Evolutionary conservation across 2,797 vertebrate genomes (phyloP).

Genomic region (Poecilia velifera): DNA sequence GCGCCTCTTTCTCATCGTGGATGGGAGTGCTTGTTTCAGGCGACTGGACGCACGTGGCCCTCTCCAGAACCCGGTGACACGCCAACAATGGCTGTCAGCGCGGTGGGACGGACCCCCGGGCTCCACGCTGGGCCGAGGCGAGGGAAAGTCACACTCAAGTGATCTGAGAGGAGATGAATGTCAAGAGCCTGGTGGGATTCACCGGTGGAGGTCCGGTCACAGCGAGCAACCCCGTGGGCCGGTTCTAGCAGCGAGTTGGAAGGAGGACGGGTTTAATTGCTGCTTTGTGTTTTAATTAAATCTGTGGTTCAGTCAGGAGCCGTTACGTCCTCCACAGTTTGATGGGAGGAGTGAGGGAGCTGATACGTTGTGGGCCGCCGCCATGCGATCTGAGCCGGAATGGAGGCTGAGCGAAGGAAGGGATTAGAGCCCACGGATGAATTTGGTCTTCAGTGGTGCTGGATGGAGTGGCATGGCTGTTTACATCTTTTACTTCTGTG

Average conservation of each 20-base stretch:
- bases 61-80: constrained; percentile 64
- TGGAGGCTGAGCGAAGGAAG: constrained; percentile 7
- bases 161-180: constrained; percentile 71
- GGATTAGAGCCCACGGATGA: constrained; percentile 60
- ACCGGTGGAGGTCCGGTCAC: constrained; percentile 60
- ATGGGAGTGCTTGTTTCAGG: constrained; percentile 58
- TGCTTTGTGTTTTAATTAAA: constrained; percentile 65
- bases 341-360: constrained; percentile 22
- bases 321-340: neutral
- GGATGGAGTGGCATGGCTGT: neutral
- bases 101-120: constrained; percentile 21
- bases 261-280: constrained; percentile 42
- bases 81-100: constrained; percentile 62
- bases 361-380: constrained; percentile 31
- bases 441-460: constrained; percentile 54
- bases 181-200: constrained; percentile 57
- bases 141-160: constrained; percentile 67
- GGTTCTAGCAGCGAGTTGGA: neutral
- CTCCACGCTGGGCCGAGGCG: constrained; percentile 49
- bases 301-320: constrained; percentile 27
- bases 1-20: constrained; percentile 42
- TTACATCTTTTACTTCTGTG: neutral
- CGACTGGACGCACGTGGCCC: constrained; percentile 65
- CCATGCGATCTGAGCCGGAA: neutral
- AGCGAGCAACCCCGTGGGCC: constrained; percentile 27